Conservation (phyloP, 2,888 invertebrate genomes). For the Eulithis prunata region DNA sequence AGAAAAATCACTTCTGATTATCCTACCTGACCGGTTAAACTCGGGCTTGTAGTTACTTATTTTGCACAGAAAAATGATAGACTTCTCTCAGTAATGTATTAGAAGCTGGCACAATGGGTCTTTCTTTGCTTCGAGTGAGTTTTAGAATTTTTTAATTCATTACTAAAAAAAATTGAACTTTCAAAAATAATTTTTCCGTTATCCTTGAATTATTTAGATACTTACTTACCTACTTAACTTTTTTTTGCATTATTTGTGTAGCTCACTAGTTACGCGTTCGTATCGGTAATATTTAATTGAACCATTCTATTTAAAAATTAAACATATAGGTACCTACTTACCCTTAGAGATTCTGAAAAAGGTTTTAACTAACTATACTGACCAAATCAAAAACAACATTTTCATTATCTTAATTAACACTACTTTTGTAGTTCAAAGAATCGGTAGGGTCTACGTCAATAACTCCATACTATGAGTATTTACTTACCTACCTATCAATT, state of each 20-base stretch:
- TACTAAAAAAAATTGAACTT: too few species aligned
- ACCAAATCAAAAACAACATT: constrained; percentile 2
- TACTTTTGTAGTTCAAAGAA: constrained; percentile 30
- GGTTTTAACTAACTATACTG: too few species aligned
- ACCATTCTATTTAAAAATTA: too few species aligned
- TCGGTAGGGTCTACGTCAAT: background rate
- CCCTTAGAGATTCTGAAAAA: too few species aligned
- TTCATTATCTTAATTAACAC: constrained; percentile 24
- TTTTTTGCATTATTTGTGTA: too few species aligned
- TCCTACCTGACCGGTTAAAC: constrained; percentile 60
- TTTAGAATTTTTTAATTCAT: background rate
- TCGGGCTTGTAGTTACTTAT: constrained; percentile 39
- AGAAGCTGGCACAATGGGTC: constrained; percentile 58
- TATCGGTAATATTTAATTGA: too few species aligned
- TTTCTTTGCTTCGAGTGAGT: constrained; percentile 65
- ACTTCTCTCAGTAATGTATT: constrained; percentile 46
- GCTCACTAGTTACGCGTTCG: too few species aligned
- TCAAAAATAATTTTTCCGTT: too few species aligned
- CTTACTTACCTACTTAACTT: too few species aligned
- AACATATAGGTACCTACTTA: too few species aligned
- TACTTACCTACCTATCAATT: constrained; percentile 6
- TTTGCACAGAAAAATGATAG: constrained; percentile 44
- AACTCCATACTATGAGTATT: constrained; percentile 12
- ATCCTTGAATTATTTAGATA: too few species aligned
- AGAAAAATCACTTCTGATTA: constrained; percentile 50